Conservation (phyloP, 2,797 vertebrate genomes). For the Periparus ater region DNA sequence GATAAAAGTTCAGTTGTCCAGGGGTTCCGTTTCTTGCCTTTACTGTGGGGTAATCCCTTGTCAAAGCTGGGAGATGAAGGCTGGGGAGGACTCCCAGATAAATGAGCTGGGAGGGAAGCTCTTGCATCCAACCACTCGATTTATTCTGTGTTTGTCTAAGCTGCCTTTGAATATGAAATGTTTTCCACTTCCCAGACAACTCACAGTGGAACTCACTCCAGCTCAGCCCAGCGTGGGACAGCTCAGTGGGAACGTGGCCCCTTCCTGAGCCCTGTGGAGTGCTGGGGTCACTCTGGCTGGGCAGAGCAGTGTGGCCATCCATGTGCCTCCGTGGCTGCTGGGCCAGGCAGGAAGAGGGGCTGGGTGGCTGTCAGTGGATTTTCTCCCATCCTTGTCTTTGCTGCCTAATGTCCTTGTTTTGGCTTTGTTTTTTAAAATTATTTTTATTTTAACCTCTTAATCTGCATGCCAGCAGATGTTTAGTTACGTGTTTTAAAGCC, state of each 20-base stretch:
- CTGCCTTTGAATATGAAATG: accelerated
- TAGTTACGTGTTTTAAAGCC: not conserved
- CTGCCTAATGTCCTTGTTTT: not conserved
- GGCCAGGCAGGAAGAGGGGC: not conserved
- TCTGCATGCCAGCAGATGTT: not conserved
- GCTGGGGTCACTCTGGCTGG: accelerated
- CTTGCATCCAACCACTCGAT: accelerated
- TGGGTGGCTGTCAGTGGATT: not conserved
- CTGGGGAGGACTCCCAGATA: not conserved
- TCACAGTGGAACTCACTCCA: not conserved
- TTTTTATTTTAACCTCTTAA: not conserved
- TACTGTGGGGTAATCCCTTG: not conserved
- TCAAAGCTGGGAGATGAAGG: not conserved
- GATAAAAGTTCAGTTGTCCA: not conserved
- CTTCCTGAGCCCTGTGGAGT: accelerated
- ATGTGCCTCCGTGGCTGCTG: accelerated
- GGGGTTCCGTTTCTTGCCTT: not conserved
- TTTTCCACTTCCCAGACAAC: not conserved
- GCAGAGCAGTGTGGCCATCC: accelerated
- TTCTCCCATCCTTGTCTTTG: not conserved
- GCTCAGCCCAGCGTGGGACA: accelerated
- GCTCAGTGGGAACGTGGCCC: accelerated
- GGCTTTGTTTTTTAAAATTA: accelerated
- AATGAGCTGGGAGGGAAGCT: not conserved
- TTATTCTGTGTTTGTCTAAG: not conserved